Percentiles rank a stretch among this genome's conserved stretches.
These are phyloP conservation scores for Meiosimyza platycephala DNA, from an alignment of 2,888 invertebrate species.

Conservation along the genomic window DNA sequence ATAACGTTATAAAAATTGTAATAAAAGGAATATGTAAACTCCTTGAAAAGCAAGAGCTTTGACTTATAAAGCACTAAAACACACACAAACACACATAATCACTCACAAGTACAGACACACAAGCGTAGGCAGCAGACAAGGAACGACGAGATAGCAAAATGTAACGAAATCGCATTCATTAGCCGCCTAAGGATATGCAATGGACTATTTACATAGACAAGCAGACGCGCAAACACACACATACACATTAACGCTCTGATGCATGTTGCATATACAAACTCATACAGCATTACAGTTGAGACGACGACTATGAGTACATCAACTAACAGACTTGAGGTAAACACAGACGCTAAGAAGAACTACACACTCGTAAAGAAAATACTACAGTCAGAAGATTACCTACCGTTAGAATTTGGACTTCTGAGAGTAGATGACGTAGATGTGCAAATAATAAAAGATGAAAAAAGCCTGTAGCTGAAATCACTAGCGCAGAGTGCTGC, in stretches of 20 bases:
- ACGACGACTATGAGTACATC: too few species aligned
- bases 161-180: conserved; percentile 26
- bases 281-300: neutral
- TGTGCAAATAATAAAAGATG: conserved; percentile 3
- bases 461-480: neutral
- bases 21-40: neutral
- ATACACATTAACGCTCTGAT: too few species aligned
- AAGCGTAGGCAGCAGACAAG: neutral
- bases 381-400: conserved; percentile 14
- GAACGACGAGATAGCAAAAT: neutral
- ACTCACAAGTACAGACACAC: neutral
- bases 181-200: conserved; percentile 20
- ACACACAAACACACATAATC: neutral
- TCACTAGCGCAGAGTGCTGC: neutral
- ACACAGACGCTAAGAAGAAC: neutral
- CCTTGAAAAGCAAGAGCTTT: conserved; percentile 5
- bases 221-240: neutral
- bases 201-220: conserved; percentile 13
- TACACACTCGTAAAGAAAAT: neutral
- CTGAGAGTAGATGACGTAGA: neutral
- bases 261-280: neutral
- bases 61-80: neutral
- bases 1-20: neutral
- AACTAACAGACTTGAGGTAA: neutral
- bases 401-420: neutral